These are phyloP conservation scores for Cyrtorhinus lividipennis DNA, from an alignment of 1,140 invertebrate species.

Conservation along the genomic window DNA sequence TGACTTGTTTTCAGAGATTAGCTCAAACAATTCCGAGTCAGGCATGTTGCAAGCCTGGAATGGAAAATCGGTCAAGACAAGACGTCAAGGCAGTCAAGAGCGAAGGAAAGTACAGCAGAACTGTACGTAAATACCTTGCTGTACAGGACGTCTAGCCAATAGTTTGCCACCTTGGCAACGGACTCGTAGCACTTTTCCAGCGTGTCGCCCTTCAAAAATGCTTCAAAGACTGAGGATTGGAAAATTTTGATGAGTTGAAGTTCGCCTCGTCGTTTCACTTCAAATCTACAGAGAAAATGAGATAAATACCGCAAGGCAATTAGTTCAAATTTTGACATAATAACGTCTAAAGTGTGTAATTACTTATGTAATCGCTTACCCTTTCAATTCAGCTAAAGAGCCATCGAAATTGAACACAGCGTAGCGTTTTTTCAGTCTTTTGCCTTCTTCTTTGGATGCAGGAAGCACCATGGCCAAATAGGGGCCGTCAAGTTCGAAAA, in stretches of 20 bases:
- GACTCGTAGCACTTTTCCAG: constrained; percentile 85
- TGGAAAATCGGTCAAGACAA: constrained; percentile 22
- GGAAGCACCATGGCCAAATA: constrained; percentile 97
- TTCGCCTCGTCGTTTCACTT: constrained; percentile 95
- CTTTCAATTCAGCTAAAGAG: constrained; percentile 91
- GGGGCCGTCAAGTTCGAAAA: constrained; percentile 97
- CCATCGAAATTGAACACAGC: constrained; percentile 98
- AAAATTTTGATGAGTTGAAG: constrained; percentile 97
- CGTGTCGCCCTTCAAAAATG: constrained; percentile 80
- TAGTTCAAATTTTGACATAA: neutral
- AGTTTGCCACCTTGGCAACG: constrained; percentile 92
- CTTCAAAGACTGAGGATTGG: constrained; percentile 93
- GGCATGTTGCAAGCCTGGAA: constrained; percentile 70
- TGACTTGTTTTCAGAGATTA: constrained; percentile 94
- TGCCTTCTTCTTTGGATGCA: constrained; percentile 97
- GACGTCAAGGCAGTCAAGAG: no score
- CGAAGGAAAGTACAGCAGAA: constrained; percentile 16
- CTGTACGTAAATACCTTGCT: constrained; percentile 44
- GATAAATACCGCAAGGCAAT: neutral
- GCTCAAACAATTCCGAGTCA: constrained; percentile 88
- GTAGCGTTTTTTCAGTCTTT: constrained; percentile 95
- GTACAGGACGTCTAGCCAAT: constrained; percentile 95
- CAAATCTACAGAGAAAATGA: constrained; percentile 46
- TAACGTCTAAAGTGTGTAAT: no score
- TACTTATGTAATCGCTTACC: no score